A percentile compares a stretch with the other conserved stretches of the same genome.
phyloP scores from a whole-genome alignment of 2,113 vertebrate species.

The Caranx melampygus region DNA sequence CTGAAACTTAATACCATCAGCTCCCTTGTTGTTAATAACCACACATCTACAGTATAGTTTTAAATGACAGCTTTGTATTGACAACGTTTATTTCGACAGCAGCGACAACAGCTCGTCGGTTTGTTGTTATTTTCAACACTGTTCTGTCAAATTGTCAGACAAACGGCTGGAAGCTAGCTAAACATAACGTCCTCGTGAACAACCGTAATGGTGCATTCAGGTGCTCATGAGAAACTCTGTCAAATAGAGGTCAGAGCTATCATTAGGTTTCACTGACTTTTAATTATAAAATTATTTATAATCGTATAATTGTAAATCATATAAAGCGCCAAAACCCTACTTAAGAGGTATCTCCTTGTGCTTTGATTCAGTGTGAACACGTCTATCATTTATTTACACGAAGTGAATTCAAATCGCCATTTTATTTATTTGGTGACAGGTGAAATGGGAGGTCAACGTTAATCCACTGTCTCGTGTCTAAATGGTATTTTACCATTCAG shows the following conservation, averaged over 20 bases:
- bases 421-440: no score
- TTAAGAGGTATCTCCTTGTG: no score
- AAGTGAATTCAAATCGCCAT: no score
- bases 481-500: not conserved
- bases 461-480: accelerated
- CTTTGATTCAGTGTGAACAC: no score
- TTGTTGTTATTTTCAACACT: no score
- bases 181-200: slow-evolving; percentile 5
- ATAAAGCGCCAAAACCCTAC: no score
- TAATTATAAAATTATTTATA: no score
- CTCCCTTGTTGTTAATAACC: not conserved
- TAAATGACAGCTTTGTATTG: not conserved
- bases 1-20: slow-evolving; percentile 20
- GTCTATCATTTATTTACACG: no score
- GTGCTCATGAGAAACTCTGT: not conserved
- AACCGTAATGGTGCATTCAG: slow-evolving; percentile 15
- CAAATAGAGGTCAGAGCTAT: not conserved
- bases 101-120: accelerated
- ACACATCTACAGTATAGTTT: not conserved
- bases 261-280: not conserved
- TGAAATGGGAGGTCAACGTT: accelerated
- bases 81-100: not conserved
- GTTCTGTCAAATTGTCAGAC: not conserved
- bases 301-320: no score
- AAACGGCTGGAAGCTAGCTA: not conserved